Evolutionary conservation across 1,140 invertebrate species (phyloP), one percentile per base, ranked within the genome.

Genomic region (Doryteuthis pealeii): DNA sequence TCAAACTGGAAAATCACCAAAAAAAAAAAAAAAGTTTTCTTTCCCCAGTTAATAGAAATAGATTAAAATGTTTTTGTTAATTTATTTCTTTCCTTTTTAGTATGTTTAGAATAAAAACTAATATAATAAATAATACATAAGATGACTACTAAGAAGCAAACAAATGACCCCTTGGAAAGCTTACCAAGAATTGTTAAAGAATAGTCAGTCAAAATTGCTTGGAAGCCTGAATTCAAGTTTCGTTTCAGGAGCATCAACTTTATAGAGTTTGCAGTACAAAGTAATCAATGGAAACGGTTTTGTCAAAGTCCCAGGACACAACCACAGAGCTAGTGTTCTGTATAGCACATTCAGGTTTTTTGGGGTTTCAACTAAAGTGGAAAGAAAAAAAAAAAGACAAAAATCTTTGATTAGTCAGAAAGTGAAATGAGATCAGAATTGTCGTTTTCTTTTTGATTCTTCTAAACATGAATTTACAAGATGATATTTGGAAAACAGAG

Each of bases 221-320:
- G 66, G 32, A 33, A 68, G 30, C 66, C 6, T 68, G 66, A 30
- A 68, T 10, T 30, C 66, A 32, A 68, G 30, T 33, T 68, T 68
- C 66, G 26, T 31, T 18, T 30, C 66, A 18, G 66, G 66, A 14
- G 28, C 32, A 31, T 68, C 66, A 18, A 68, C 66, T 68, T 30
- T 68, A 31, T 68, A 33, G 30, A 68, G 26, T 30, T n/a, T 33
- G 66, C 66, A 68, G 32, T 15, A 68, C 32, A 33, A 68, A 68
- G 31, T 30, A 22, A 33, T 31, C 32, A 30, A 68, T 68, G 28
- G 66, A 30, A 18, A 33, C 26, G 18, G 28, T 15, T 18, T 30
- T 33, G 66, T 33, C 30, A 32, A 26, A 32, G 66, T 68, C 66
- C 66, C 66, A 68, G n/a, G n/a, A 32, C 18, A 68, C 32, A 31